Conservation (phyloP, 2,113 vertebrate species). For the Hydrochoerus hydrochaeris region DNA sequence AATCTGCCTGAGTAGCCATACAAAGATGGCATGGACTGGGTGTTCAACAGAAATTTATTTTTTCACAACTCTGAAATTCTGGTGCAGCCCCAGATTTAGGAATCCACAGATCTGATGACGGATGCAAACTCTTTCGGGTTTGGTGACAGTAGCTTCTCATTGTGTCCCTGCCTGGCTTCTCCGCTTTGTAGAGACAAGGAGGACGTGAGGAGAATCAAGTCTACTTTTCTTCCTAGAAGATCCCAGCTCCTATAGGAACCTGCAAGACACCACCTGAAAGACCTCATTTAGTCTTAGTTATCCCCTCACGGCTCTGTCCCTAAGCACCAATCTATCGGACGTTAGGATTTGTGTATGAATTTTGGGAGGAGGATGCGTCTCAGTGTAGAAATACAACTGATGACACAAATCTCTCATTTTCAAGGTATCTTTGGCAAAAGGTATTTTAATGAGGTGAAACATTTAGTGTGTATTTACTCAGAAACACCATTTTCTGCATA, state of each 20-base stretch:
- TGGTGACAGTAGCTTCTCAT: neutral
- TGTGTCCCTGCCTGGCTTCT: neutral
- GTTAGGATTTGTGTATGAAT: neutral
- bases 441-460: neutral
- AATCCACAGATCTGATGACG: neutral
- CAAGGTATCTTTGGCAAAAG: neutral
- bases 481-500: neutral
- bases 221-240: neutral
- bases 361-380: neutral
- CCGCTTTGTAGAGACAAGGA: no score
- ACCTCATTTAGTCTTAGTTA: neutral
- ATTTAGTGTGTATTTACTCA: neutral
- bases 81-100: no score
- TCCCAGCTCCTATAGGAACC: neutral
- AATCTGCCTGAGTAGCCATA: neutral
- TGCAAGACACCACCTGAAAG: neutral
- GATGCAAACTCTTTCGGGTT: neutral
- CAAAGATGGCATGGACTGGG: neutral
- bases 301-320: neutral
- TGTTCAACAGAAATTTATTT: neutral
- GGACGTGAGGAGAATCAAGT: no score
- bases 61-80: neutral
- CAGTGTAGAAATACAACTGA: neutral
- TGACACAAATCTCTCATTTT: neutral
- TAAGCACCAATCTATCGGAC: neutral